Percentiles rank a stretch among this genome's conserved stretches.
These are phyloP conservation scores for Nasonia giraulti DNA, from an alignment of 1,140 invertebrate species.

Conservation along the genomic window DNA sequence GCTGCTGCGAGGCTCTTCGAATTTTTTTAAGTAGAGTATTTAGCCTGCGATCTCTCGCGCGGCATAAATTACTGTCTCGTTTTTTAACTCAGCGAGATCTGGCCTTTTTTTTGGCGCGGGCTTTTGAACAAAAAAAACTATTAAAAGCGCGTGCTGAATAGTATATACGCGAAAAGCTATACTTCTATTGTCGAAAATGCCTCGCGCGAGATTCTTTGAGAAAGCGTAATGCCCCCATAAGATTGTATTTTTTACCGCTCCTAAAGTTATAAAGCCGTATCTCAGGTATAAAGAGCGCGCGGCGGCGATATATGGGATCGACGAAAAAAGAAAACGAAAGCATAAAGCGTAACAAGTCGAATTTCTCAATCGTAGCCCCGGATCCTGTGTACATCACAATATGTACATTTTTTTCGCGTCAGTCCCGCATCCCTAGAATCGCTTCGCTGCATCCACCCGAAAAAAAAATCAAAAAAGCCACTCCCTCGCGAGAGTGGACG, in stretches of 20 bases:
- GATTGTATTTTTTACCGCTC: slow-evolving; percentile 16
- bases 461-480: background rate
- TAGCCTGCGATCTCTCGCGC: background rate
- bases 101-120: no score
- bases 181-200: background rate
- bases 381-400: no score
- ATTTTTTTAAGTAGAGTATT: slow-evolving; percentile 5
- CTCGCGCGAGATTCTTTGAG: background rate
- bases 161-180: no score
- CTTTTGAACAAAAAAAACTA: background rate
- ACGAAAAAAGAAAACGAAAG: background rate
- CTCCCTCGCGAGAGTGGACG: background rate
- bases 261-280: slow-evolving; percentile 32
- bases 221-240: slow-evolving; percentile 6
- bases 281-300: background rate
- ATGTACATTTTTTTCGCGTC: background rate
- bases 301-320: background rate
- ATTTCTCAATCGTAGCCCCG: slow-evolving; percentile 49
- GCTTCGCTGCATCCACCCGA: background rate
- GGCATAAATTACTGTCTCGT: background rate
- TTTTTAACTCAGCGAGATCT: background rate
- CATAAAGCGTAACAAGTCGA: slow-evolving; percentile 42
- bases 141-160: no score
- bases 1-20: background rate
- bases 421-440: background rate